Percentiles rank a stretch among this genome's conserved stretches.
Evolutionary conservation across 2,888 invertebrate genomes (phyloP).

Genomic region (Synergus japonicus): DNA sequence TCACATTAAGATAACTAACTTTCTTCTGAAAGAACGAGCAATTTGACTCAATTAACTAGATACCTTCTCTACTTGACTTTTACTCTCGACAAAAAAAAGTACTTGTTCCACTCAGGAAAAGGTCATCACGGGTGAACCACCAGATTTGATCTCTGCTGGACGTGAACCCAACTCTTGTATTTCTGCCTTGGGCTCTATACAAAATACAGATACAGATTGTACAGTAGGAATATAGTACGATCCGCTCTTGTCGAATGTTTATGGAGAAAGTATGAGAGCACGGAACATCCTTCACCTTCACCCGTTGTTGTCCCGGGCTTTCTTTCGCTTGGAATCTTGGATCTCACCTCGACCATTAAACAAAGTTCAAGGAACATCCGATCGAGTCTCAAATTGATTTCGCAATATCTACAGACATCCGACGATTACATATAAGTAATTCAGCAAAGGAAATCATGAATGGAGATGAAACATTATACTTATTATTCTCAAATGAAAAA

Average conservation of each 20-base stretch:
- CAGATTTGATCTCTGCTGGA: conserved; percentile 51
- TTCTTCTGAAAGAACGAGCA: conserved; percentile 31
- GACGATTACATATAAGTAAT: conserved; percentile 6
- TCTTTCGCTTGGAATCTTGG: conserved; percentile 63
- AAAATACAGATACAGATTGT: background rate
- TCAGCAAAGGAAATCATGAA: background rate
- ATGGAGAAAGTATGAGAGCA: conserved; percentile 68
- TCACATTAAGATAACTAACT: conserved; percentile 31
- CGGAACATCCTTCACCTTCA: conserved; percentile 72
- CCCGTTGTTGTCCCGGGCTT: conserved; percentile 59
- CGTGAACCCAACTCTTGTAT: conserved; percentile 16
- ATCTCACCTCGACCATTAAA: conserved; percentile 54
- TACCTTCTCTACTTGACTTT: conserved; percentile 48
- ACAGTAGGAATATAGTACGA: conserved; percentile 8
- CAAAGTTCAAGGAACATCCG: conserved; percentile 32
- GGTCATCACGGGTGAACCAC: conserved; percentile 45
- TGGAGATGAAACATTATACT: background rate
- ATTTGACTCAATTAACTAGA: conserved; percentile 42
- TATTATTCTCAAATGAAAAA: too few relatives aligned
- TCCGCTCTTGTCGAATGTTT: conserved; percentile 54
- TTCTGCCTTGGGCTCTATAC: background rate
- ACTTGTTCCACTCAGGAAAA: conserved; percentile 44
- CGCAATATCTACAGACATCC: background rate
- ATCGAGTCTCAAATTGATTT: conserved; percentile 22
- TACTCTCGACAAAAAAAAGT: conserved; percentile 44